Evolutionary conservation across 2,113 vertebrate species (phyloP).

Genomic region (Puffinus mauretanicus): DNA sequence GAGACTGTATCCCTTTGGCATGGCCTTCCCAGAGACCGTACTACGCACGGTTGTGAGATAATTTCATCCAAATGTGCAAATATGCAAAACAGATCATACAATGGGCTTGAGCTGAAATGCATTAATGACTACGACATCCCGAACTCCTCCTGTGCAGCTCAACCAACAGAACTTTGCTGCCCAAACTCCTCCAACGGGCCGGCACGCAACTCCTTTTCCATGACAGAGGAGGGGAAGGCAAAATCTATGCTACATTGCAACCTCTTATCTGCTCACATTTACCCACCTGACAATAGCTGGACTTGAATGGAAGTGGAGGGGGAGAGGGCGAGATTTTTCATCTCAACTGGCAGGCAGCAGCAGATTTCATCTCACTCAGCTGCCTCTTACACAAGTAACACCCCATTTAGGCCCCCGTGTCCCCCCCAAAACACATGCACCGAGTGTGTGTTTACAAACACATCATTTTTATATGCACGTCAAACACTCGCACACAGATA

Average conservation of each 20-base stretch:
- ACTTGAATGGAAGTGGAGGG: not conserved
- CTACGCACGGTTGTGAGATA: accelerated
- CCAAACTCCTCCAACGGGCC: not conserved
- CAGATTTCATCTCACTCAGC: not conserved
- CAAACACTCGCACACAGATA: not conserved
- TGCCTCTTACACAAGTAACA: not conserved
- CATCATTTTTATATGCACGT: not conserved
- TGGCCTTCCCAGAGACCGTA: not conserved
- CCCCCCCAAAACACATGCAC: not conserved
- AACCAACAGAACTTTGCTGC: not conserved
- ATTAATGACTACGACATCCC: not conserved
- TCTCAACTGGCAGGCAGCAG: not conserved
- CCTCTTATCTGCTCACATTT: not conserved
- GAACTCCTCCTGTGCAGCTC: not conserved
- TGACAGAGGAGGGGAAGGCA: not conserved
- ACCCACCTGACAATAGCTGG: not conserved
- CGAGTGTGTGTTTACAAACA: not conserved
- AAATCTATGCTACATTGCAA: not conserved
- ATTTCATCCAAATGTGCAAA: constrained; percentile 5
- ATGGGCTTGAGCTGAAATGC: not conserved
- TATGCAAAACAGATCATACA: not conserved
- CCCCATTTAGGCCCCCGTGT: accelerated
- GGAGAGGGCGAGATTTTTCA: not conserved
- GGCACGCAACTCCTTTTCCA: not conserved
- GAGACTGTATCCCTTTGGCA: not conserved